Evolutionary conservation across 2,113 vertebrate genomes (phyloP), one percentile per base, ranked within the genome.

Genomic region (Polypterus bichir): DNA sequence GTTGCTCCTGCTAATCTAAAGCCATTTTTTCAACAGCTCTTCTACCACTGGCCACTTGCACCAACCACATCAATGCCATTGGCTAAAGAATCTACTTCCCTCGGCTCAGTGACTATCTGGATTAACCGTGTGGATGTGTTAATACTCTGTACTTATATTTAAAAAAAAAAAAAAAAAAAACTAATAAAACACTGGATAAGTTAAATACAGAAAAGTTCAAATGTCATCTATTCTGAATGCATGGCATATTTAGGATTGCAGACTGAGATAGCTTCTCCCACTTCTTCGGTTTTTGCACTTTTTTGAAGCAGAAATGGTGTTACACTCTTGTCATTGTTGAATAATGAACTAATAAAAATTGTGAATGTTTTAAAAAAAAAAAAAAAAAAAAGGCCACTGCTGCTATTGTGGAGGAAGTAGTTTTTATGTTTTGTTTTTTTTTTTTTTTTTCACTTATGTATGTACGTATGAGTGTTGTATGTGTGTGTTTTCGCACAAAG

Each of bases 1-100:
- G 89, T 70, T 94, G 88, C 80, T 92, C 85, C 60, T 92, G 86
- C 86, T 91, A 88, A 88, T 83, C 76, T 57, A 75, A 72, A 73
- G 65, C 69, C 71, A 56, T 57, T 69, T 64, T 66, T 62, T 65
- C 71, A 82, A 85, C 83, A 85, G 81, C 82, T 81, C 76, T 75
- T 81, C 77, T 85, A 83, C 74, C 67, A 77, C 80, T 74, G 77
- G 83, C 83, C 79, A 80, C 74, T 73, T 66, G 49, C 77, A 77
- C 77, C 74, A 71, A 77, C 70, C 67, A 47, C 72, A 74, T 76
- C 72, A 11, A 62, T 59, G 68, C 72, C 85, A 77, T 74, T 74
- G 78, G 76, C 79, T 67, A 74, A 76, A 82, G 74, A 76, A 77
- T 74, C 73, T 76, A 66, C 66, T 77, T 71, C 65, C 63, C 66